A percentile compares a stretch with the other conserved stretches of the same genome.
These are phyloP conservation scores for Willisornis vidua DNA, from an alignment of 2,113 vertebrate species.

Conservation along the genomic window DNA sequence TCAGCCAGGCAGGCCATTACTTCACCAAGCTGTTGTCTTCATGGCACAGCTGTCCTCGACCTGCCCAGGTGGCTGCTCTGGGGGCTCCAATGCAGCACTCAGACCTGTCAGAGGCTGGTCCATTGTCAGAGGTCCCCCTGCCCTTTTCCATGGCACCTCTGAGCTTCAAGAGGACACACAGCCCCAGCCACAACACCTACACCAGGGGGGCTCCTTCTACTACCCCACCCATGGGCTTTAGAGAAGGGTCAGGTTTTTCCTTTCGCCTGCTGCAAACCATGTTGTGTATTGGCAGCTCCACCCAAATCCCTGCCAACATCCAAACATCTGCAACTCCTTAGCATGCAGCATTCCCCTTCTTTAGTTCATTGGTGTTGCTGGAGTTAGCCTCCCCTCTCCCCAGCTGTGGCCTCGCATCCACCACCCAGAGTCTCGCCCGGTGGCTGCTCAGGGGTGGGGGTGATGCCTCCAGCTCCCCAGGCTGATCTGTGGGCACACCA, in stretches of 20 bases:
- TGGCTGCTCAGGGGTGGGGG: not conserved
- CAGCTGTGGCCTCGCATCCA: not conserved
- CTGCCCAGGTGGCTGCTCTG: not conserved
- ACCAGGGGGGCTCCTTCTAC: not conserved
- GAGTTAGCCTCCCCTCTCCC: not conserved
- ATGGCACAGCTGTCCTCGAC: not conserved
- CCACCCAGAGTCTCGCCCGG: rapidly evolving
- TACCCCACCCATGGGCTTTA: rapidly evolving
- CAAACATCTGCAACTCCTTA: conserved; percentile 59
- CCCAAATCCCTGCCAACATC: not conserved
- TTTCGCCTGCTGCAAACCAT: not conserved
- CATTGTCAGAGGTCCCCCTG: not conserved
- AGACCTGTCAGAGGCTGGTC: not conserved
- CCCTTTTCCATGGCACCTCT: not conserved
- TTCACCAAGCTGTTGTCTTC: not conserved
- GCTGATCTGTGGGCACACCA: rapidly evolving
- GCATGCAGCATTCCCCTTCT: not conserved
- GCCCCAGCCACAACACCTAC: not conserved
- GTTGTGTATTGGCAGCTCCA: conserved; percentile 12
- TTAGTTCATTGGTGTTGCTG: not conserved
- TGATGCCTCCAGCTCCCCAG: not conserved
- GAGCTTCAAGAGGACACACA: not conserved
- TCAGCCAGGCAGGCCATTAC: not conserved
- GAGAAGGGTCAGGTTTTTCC: not conserved
- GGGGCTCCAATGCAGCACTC: not conserved